These are phyloP conservation scores for Apogon talboti DNA, from an alignment of 2,797 vertebrate genomes.

Conservation along the genomic window DNA sequence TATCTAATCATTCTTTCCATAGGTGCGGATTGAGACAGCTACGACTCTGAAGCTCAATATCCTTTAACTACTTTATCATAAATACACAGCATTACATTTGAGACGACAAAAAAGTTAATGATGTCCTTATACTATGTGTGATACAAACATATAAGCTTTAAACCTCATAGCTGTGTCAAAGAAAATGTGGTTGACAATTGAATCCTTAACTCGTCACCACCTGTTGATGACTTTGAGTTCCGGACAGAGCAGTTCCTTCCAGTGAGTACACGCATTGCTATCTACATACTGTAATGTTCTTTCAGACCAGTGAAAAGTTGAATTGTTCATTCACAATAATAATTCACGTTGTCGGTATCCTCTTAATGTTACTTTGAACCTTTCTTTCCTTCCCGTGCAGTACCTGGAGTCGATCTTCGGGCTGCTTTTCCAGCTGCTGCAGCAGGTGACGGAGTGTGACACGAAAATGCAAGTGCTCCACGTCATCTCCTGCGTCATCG, in stretches of 20 bases:
- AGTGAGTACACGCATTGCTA: conserved; percentile 79
- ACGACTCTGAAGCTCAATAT: conserved; percentile 98
- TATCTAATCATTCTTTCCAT: conserved; percentile 45
- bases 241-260: conserved; percentile 95
- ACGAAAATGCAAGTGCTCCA: conserved; percentile 98
- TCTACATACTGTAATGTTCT: neutral
- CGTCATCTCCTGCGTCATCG: conserved; percentile 96
- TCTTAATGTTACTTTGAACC: neutral
- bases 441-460: conserved; percentile 96
- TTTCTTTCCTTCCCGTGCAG: conserved; percentile 72
- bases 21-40: conserved; percentile 97
- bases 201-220: conserved; percentile 87
- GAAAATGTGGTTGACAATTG: conserved; percentile 9
- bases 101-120: neutral
- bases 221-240: conserved; percentile 98
- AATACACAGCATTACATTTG: neutral
- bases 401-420: conserved; percentile 95
- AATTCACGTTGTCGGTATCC: neutral
- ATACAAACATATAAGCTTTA: no score
- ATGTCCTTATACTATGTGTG: no score
- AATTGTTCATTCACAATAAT: neutral
- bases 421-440: conserved; percentile 93
- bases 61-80: conserved; percentile 77
- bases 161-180: neutral
- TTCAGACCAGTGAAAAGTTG: neutral